Conservation (phyloP, 2,113 vertebrate genomes). For the Accipiter virgatus region DNA sequence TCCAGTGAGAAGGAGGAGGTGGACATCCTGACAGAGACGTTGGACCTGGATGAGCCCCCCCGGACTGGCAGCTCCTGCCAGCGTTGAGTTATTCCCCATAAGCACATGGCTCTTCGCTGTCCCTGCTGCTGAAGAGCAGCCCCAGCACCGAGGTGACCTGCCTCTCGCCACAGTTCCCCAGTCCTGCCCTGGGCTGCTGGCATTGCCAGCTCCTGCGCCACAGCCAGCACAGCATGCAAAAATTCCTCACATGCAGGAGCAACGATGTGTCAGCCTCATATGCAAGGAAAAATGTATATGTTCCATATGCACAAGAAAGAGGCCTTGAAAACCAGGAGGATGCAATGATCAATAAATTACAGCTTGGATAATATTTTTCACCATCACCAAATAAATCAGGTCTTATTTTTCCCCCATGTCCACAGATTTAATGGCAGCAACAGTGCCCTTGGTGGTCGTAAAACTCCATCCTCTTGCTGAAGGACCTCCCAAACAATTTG, state of each 20-base stretch:
- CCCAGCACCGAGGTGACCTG: background rate
- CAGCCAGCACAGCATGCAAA: background rate
- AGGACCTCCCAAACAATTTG: conserved; percentile 42
- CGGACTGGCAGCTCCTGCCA: background rate
- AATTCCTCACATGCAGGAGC: background rate
- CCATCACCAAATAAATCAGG: conserved; percentile 44
- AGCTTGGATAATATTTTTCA: conserved; percentile 17
- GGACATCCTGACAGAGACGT: background rate
- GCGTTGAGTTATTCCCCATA: background rate
- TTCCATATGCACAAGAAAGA: background rate
- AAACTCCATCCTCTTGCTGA: conserved; percentile 16
- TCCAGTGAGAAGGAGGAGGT: background rate
- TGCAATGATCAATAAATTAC: conserved; percentile 43
- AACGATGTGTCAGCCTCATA: background rate
- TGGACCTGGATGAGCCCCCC: background rate
- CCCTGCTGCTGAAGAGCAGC: background rate
- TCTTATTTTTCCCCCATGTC: conserved; percentile 9
- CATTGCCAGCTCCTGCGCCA: background rate
- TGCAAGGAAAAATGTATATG: background rate
- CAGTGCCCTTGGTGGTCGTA: conserved; percentile 18
- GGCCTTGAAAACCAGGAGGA: background rate
- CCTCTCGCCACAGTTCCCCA: fast-evolving
- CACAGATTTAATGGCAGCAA: conserved; percentile 19
- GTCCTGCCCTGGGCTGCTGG: background rate
- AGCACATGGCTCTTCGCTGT: fast-evolving